Base-by-base conservation (phyloP, 2,797 vertebrate species). In the Rachycentron canadum region DNA sequence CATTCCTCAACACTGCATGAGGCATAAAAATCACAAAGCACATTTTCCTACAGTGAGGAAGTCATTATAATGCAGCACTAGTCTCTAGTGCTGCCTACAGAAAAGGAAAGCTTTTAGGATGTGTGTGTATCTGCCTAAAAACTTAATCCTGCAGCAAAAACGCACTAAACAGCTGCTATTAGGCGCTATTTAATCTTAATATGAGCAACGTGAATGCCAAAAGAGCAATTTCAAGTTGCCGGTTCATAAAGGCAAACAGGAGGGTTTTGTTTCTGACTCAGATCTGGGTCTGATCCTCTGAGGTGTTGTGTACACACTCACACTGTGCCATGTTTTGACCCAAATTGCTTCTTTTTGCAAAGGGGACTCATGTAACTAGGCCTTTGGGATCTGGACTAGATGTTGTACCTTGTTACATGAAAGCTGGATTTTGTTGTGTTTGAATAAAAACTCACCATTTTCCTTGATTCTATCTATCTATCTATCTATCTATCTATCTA, bases 271-370 rank as follows among this genome's bases (percentile, higher is more conserved):
- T 70, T 74, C 34, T 67, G 59, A 63, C 41, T 81, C 52, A 63
- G 83, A 90, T 85, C 84, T 89, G 80, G 86, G 88, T 86, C 86
- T 85, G 55, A 85, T 88, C 85, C 87, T 89, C 75, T 41, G 85
- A 83, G 89, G 77, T 47, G 4, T 34, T 69, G 81, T 76, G 62
- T 84, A 57, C 52, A 86, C 62, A 32, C 52, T 16, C 45, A 78
- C 83, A 43, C 55, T 55, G 70, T 61, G 62, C 72, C 52, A 74
- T 80, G 76, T 82, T 89, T 83, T 80, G 88, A 86, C 85, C 86
- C 72, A 78, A 83, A 81, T 81, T 81, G 82, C 76, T 69, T 82
- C 55, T 72, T 85, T 74, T 80, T 81, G 71, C 69, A 62, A 75
- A 62, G 40, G 41, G 66, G 61, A 68, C 59, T 82, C 72, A 79